phyloP scores from a whole-genome alignment of 2,113 vertebrate genomes.

The Ageneiosus marmoratus region DNA sequence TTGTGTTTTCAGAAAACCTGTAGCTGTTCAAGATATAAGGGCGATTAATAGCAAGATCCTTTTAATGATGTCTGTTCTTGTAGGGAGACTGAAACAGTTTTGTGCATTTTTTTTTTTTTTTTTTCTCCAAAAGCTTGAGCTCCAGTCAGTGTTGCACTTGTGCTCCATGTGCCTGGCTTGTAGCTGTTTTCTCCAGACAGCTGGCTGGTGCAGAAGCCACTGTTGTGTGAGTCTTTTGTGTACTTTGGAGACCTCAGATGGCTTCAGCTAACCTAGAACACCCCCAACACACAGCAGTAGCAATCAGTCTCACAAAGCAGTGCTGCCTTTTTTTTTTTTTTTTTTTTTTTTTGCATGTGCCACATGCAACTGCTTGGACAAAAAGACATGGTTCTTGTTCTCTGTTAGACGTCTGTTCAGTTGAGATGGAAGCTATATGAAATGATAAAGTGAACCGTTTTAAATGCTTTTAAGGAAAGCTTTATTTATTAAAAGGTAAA shows the following conservation, averaged over 20 bases:
- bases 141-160: not conserved
- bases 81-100: not conserved
- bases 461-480: slow-evolving; percentile 57
- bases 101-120: too few species aligned
- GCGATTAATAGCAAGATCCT: not conserved
- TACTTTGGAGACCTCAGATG: slow-evolving; percentile 30
- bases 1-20: not conserved
- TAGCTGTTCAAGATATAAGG: not conserved
- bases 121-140: too few species aligned
- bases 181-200: slow-evolving; percentile 43
- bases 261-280: slow-evolving; percentile 3
- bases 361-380: not conserved
- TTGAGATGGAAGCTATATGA: not conserved
- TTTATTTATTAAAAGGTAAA: slow-evolving; percentile 74
- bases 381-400: not conserved
- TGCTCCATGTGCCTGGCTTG: not conserved
- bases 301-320: slow-evolving; percentile 4
- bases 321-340: too few species aligned
- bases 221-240: slow-evolving; percentile 54
- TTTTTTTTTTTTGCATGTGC: too few species aligned
- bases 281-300: not conserved
- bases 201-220: slow-evolving; percentile 15
- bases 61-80: not conserved
- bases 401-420: not conserved
- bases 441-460: too few species aligned